Base-by-base conservation (phyloP, 2,797 vertebrate genomes). In the Gadopsis bispinosus region DNA sequence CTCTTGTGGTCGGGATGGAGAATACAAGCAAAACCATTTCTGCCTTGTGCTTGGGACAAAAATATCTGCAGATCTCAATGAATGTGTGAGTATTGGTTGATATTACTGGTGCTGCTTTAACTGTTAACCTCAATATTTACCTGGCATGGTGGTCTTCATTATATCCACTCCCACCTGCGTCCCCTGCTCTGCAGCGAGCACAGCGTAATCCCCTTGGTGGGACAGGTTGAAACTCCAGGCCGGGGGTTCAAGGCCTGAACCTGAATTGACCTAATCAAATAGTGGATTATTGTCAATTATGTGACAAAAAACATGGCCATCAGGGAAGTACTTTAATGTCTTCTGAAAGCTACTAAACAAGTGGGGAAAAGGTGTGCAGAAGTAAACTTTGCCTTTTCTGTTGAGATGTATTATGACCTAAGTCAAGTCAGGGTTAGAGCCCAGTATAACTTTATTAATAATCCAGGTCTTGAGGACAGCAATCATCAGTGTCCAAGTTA, bases 191-290 rank as follows among this genome's bases (percentile, higher is more conserved):
- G 97, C 97, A 59, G 97, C 98, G 19, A 99, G 95, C 62, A 99
- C 97, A 0, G 97, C 94, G 53, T 95, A 99, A 88, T 99, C 97
- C 4, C 98, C 98, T 90, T 99, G 98, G 87, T 99, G 98, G 76
- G 98, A 99, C 53, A 99, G 77, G 69, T 99, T 99, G 88, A 99
- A 99, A 84, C 88, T 97, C 94, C 97, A 99, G 90, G 87, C 66
- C 55, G 53, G 37, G 19, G 66, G 41, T 1, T 66, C 69, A 12
- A 39, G 14, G 33, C 53, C 75, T 11, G 66, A 76, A 65, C 80
- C 79, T 69, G 85, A 50, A 53, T 43, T 20, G 22, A 93, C 37
- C 92, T 93, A 9, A 29, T 56, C 5, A 60, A 31, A 61, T 0
- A 37, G 16, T 17, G 0, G 26, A 37, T 7, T 7, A 50, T 48